Percentiles rank a stretch among this genome's conserved stretches.
Conservation (phyloP, 1,140 invertebrate genomes). For the Eciton burchellii region DNA sequence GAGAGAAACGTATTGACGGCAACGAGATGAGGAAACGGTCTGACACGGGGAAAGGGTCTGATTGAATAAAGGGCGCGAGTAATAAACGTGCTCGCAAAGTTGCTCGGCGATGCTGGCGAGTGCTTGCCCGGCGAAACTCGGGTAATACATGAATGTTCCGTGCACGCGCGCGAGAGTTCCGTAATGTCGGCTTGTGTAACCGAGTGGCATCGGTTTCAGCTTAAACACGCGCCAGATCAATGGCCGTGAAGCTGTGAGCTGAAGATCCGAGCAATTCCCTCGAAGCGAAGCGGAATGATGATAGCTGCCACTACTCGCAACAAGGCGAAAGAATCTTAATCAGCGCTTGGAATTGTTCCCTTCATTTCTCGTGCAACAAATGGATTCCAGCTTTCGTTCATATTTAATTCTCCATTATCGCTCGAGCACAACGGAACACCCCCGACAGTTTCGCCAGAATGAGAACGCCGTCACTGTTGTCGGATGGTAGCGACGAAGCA, state of each 20-base stretch:
- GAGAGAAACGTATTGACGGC: background rate
- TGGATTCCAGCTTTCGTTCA: background rate
- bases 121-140: conserved; percentile 24
- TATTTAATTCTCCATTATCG: background rate
- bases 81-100: conserved; percentile 22
- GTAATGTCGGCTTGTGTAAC: conserved; percentile 52
- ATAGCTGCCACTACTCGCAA: conserved; percentile 21
- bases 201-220: conserved; percentile 41
- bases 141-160: conserved; percentile 45
- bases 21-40: background rate
- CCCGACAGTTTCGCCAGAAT: background rate
- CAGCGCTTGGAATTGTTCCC: background rate
- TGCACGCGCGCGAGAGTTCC: conserved; percentile 25
- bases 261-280: conserved; percentile 49
- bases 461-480: too few relatives aligned
- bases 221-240: conserved; percentile 51
- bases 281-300: conserved; percentile 2
- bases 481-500: too few relatives aligned
- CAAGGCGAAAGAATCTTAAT: background rate
- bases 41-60: background rate
- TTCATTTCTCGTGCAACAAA: background rate
- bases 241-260: conserved; percentile 47
- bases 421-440: background rate
- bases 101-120: conserved; percentile 6
- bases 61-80: conserved; percentile 46